Base-by-base conservation (phyloP, 2,797 vertebrate genomes). In the Stomatorhinus walkeri region DNA sequence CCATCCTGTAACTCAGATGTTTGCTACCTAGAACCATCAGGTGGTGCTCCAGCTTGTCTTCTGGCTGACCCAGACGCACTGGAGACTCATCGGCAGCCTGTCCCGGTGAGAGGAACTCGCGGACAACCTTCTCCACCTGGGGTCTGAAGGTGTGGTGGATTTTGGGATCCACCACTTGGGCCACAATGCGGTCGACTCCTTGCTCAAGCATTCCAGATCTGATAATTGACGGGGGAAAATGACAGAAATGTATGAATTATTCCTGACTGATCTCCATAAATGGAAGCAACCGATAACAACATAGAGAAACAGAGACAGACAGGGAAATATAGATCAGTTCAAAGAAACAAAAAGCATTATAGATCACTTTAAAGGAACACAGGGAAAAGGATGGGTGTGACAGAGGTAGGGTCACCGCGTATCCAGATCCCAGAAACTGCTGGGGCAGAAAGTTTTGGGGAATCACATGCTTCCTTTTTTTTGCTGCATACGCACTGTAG, bases 201-300 rank as follows among this genome's bases (percentile, higher is more conserved):
- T 98, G 98, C 93, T 99, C 98, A 94, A 99, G 93, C 98, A 99
- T 98, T 92, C 98, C 98, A 85, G 98, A 99, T 92, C 98, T 99
- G 92, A 88, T 94, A 93, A 48, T 91, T 24, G 4, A 90, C 61
- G 54, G 28, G 28, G 28, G 19, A 86, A 85, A 49, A 64, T 16
- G 7, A 48, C 28, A 36, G 9, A 61, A 46, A 61, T 51, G 36
- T 43, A 64, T 61, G 22, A 87, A 22, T n/a, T 1, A 19, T 79
- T 28, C 7, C 40, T 79, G 72, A 3, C 72, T 43, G 5, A 72
- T 46, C 14, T 79, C 16, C 36, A 79, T 79, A 43, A 79, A 79
- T n/a, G 16, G 40, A 43, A 43, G 36, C n/a, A 79, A 43, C 14
- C 1, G 1, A 68, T 12, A 32, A 79, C 40, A 40, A 43, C 36